phyloP scores from a whole-genome alignment of 2,113 vertebrate genomes.

The Empidonax alnorum region DNA sequence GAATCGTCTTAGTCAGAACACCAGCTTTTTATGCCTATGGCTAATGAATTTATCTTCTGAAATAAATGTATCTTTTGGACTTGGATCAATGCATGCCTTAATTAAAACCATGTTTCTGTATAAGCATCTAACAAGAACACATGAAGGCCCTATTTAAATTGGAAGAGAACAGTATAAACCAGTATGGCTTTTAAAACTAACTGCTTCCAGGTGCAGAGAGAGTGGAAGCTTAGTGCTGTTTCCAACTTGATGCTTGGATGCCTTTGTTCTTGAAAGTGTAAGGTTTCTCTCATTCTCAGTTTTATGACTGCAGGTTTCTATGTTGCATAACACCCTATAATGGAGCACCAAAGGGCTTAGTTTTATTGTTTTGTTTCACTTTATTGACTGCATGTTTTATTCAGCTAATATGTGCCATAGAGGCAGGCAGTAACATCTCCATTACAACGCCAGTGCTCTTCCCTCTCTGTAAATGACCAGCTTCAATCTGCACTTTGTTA shows the following conservation, averaged over 20 bases:
- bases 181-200: constrained; percentile 72
- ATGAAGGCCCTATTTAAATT: constrained; percentile 55
- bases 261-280: constrained; percentile 77
- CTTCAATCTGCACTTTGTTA: constrained; percentile 44
- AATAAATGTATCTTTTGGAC: constrained; percentile 64
- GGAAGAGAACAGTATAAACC: constrained; percentile 58
- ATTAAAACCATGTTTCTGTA: constrained; percentile 69
- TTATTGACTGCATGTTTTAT: constrained; percentile 76
- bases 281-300: constrained; percentile 63
- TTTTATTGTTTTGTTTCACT: constrained; percentile 77
- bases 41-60: constrained; percentile 57
- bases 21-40: constrained; percentile 33
- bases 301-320: constrained; percentile 75
- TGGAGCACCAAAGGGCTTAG: constrained; percentile 69
- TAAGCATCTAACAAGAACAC: constrained; percentile 57
- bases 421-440: constrained; percentile 65
- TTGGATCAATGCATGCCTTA: constrained; percentile 60
- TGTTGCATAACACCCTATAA: constrained; percentile 70
- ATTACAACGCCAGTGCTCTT: constrained; percentile 47
- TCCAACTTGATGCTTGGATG: constrained; percentile 45
- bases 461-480: constrained; percentile 25
- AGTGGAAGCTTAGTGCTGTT: constrained; percentile 24
- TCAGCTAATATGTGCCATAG: constrained; percentile 68
- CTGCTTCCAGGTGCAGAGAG: constrained; percentile 78
- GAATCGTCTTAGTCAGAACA: not conserved